Base-by-base conservation (phyloP, 2,888 invertebrate genomes). In the Leucoma salicis region DNA sequence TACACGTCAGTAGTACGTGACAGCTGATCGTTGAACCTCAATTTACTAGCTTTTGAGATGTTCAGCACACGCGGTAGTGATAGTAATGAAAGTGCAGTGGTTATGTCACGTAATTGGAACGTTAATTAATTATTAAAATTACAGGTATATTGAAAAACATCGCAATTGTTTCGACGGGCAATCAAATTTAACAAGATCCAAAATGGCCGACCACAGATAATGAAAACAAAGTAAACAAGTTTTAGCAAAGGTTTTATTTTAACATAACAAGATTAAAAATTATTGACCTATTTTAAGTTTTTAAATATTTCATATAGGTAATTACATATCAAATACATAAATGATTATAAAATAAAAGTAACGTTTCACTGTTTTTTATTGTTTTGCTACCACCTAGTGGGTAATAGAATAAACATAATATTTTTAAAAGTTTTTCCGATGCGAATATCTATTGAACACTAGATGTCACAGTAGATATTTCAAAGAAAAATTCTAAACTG, bases 91-190 rank as follows among this genome's bases (percentile, higher is more conserved):
- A 57, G 53, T 36, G 53, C 49, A 45, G 44, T 58, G 53, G 54
- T 65, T 57, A 49, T 47, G 46, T 50, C 66, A 57, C 44, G 49
- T 55, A 59, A 55, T 48, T 31, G 39, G 43, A 44, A 46, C 42
- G 53, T 43, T 60, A 57, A 48, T 65, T 66, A 63, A 62, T 49
- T 61, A 58, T 52, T 53, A 69, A 72, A 70, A 66, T 73, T 70
- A 76, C 69, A 80, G 86, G 87, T 87, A 85, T 76, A 70, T 68
- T 43, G 60, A 66, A 78, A 84, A 85, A 86, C 81, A 84, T 79
- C 69, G 68, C 69, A 75, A 70, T 74, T 74, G 70, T 66, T 74
- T 63, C 62, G 65, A 70, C 65, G 56, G 62, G 63, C 68, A 73
- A 64, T 68, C 69, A 68, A 67, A 71, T 69, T 76, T n/a, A 78